A percentile compares a stretch with the other conserved stretches of the same genome.
Conservation (phyloP, 2,888 invertebrate genomes). For the Eudasyphora cyanicolor region DNA sequence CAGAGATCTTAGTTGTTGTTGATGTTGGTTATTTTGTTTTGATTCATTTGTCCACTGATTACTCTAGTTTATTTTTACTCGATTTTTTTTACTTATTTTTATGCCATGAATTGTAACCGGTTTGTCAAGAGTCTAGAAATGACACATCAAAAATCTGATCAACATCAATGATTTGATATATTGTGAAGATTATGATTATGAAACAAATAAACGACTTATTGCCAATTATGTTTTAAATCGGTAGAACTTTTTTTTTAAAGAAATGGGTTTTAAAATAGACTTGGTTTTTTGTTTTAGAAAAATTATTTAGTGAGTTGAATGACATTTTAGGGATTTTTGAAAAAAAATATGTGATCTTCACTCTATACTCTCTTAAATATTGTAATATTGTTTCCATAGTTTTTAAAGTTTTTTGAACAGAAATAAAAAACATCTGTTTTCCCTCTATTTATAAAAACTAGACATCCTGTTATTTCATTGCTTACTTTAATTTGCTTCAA, state of each 20-base stretch:
- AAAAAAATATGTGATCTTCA: not conserved
- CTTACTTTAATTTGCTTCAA: not conserved
- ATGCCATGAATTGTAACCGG: slow-evolving; percentile 54
- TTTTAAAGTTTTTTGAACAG: too few species aligned
- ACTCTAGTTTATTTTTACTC: slow-evolving; percentile 41
- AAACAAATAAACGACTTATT: slow-evolving; percentile 43
- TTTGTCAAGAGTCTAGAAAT: slow-evolving; percentile 23
- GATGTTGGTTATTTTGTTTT: slow-evolving; percentile 37
- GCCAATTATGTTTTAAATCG: slow-evolving; percentile 42
- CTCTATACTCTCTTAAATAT: not conserved
- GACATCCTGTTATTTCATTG: not conserved
- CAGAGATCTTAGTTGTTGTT: slow-evolving; percentile 12
- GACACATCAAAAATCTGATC: slow-evolving; percentile 22
- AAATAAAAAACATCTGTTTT: not conserved
- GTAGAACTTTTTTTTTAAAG: slow-evolving; percentile 22
- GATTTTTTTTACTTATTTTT: slow-evolving; percentile 4
- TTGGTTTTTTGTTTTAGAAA: not conserved
- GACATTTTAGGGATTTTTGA: slow-evolving; percentile 27
- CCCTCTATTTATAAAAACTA: not conserved
- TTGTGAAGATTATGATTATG: slow-evolving; percentile 28
- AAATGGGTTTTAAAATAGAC: not conserved
- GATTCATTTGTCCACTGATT: slow-evolving; percentile 44
- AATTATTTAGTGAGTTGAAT: slow-evolving; percentile 14
- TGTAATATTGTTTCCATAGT: too few species aligned
- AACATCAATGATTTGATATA: too few species aligned